These are phyloP conservation scores for Pelosia muscerda DNA, from an alignment of 2,888 invertebrate genomes.

Conservation along the genomic window DNA sequence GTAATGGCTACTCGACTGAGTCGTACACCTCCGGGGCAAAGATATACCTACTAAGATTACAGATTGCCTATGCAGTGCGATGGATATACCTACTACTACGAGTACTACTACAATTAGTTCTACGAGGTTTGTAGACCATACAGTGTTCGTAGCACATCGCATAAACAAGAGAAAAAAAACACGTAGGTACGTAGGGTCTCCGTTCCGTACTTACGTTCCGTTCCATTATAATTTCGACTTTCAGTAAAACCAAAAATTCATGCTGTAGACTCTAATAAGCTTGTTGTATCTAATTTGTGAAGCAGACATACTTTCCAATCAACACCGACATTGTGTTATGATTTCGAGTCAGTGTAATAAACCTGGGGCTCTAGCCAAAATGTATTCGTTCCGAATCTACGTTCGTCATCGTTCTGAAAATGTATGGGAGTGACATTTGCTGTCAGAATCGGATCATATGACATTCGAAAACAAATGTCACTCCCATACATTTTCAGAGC, in stretches of 20 bases:
- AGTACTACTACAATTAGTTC: too few relatives aligned
- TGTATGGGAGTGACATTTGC: too few relatives aligned
- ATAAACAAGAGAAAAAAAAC: neutral
- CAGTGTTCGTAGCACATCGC: neutral
- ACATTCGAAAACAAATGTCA: too few relatives aligned
- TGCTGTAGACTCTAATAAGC: neutral
- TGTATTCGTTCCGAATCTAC: too few relatives aligned
- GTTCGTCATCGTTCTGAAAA: too few relatives aligned
- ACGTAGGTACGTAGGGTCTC: too few relatives aligned
- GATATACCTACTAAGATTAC: slow-evolving; percentile 38
- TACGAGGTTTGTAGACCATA: neutral
- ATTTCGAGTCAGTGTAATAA: neutral
- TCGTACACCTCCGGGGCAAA: slow-evolving; percentile 28
- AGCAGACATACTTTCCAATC: neutral
- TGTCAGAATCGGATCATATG: too few relatives aligned
- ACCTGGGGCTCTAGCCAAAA: too few relatives aligned
- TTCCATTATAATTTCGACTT: too few relatives aligned
- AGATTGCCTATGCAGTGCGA: slow-evolving; percentile 33
- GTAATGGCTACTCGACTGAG: slow-evolving; percentile 28
- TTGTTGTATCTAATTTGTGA: neutral
- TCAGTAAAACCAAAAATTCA: slow-evolving; percentile 4
- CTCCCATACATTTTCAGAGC: too few relatives aligned
- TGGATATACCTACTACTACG: slow-evolving; percentile 20
- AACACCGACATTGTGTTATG: neutral
- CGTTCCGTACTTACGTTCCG: too few relatives aligned